phyloP scores from a whole-genome alignment of 2,113 vertebrate genomes.

The Thunnus maccoyii region DNA sequence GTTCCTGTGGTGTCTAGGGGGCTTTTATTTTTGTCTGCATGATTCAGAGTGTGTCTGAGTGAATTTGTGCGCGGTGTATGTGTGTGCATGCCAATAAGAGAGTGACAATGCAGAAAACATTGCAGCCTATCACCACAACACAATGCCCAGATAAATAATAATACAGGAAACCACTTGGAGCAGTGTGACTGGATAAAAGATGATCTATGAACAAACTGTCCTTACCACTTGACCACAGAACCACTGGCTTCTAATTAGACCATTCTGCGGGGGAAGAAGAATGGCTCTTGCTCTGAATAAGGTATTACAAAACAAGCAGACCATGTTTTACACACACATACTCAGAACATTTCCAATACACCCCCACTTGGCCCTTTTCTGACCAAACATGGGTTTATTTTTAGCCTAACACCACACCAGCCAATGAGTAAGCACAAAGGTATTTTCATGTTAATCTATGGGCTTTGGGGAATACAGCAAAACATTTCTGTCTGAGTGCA shows the following conservation, averaged over 20 bases:
- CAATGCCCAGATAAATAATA: conserved; percentile 69
- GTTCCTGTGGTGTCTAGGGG: conserved; percentile 30
- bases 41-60: conserved; percentile 43
- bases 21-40: conserved; percentile 56
- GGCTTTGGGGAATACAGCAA: conserved; percentile 68
- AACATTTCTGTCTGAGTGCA: conserved; percentile 60
- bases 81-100: conserved; percentile 26
- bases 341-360: conserved; percentile 55
- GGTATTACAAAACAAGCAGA: conserved; percentile 51
- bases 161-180: conserved; percentile 55
- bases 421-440: conserved; percentile 77
- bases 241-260: conserved; percentile 55
- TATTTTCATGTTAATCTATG: conserved; percentile 79
- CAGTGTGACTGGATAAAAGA: conserved; percentile 40
- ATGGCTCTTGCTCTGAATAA: conserved; percentile 14
- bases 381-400: conserved; percentile 81
- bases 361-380: conserved; percentile 55
- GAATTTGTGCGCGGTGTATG: conserved; percentile 19
- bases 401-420: conserved; percentile 75
- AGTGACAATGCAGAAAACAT: conserved; percentile 63
- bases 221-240: conserved; percentile 57
- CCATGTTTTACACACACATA: conserved; percentile 52
- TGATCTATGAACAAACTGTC: conserved; percentile 40
- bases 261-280: conserved; percentile 36
- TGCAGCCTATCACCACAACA: conserved; percentile 44